Base-by-base conservation (phyloP, 2,888 invertebrate genomes). In the Carcina quercana region DNA sequence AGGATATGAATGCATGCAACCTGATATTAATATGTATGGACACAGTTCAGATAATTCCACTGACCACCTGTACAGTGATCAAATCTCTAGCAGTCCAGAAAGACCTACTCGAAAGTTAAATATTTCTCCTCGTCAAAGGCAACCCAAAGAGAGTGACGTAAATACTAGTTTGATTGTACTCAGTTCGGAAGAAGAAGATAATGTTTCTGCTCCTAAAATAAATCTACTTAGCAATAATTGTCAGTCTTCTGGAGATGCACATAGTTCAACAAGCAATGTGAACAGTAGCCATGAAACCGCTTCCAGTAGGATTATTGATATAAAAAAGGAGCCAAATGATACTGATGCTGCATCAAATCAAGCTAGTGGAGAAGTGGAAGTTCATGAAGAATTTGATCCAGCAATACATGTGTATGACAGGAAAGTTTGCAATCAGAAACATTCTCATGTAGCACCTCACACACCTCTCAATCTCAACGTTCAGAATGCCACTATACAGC, bases 121-220 rank as follows among this genome's bases (percentile, higher is more conserved):
- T 44, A 80, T 82, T 42, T 79, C 79, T 29, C 82, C 83, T 1
- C 52, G 78, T 30, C 64, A 76, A 40, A 61, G 79, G 36, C 70
- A 70, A 15, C 76, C 80, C 8, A 74, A 71, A 50, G 80, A 79
- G 36, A 70, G 56, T 55, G 70, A 69, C 41, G 39, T 39, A 19
- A 53, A 59, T 45, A 43, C 65, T 28, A 71, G 68, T 60, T 58
- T 68, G 32, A 83, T 85, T 50, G 84, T 82, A 60, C 70, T 85
- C 2, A 83, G 83, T 50, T 85, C 85, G 27, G 84, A 83, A 43
- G 85, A 85, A 32, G 85, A 85, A 47, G 84, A 85, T 20, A 66
- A 71, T 55, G 47, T 49, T 13, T 43, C 59, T 15, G 42, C 45
- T 14, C 68, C 70, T n/a, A 64, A 63, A 40, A 76, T 69, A 39